Evolutionary conservation across 2,797 vertebrate species (phyloP), one percentile per base, ranked within the genome.

Genomic region (Euphonia xanthogaster): DNA sequence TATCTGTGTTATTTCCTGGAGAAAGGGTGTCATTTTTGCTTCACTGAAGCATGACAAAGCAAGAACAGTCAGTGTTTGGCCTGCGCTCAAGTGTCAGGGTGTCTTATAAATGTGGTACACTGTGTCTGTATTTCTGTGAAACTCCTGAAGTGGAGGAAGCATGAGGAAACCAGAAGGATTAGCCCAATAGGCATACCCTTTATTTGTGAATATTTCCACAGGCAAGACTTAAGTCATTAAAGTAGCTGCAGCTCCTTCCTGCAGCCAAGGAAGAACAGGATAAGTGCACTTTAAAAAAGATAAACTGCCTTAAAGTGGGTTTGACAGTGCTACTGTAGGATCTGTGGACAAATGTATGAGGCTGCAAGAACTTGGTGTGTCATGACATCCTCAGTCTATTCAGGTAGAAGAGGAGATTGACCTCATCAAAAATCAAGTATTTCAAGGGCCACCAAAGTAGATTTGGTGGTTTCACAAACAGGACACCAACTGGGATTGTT

Each of bases 31-130:
- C 25, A 55, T 70, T 94, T 86, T 91, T 93, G 47, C 85, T 93
- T 93, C 85, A 84, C 14, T 86, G 94, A 94, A 94, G 79, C 89
- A 73, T 58, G 82, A 88, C 89, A 86, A 81, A 92, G 76, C 85
- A 94, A 66, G 76, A 94, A 80, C 3, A 4, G 82, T 70, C 87
- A 88, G 82, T 90, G 60, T 86, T 67, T 88, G 87, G 79, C 85
- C 63, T 73, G 55, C 0, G 0, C 65, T 55, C 85, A 88, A 91
- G 78, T 91, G 74, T 94, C 95, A 68, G 61, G 44, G 19, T 76
- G 60, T 66, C 91, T 93, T 88, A 28, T 5, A 94, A 70, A 40
- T 42, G 40, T 3, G 1, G 53, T 35, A 31, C 35, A 67, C 2
- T 2, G 48, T 30, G 33, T 58, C 37, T 60, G 58, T 18, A 24